Base-by-base conservation (phyloP, 53 echinoderm and acorn worm genomes). In the Actinopyga echinites region DNA sequence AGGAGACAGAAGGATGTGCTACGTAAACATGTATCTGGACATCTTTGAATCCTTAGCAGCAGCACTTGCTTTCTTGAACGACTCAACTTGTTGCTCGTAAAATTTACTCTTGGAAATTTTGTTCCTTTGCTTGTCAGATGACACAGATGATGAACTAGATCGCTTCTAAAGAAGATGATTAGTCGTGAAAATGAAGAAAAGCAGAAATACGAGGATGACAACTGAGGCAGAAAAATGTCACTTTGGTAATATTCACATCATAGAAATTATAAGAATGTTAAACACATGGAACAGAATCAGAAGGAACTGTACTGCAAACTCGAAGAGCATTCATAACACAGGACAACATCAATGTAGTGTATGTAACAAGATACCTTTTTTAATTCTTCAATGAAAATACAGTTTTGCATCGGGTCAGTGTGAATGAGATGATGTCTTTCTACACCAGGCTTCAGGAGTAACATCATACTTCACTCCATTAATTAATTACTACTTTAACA, bases 11-110 rank as follows among this genome's bases (percentile, higher is more conserved):
- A 71, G 43, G 26, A 26, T 25, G 25, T 21, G 44, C 71, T 71
- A 71, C 28, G 71, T 71, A 26, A 71, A 71, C 71, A 71, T 71
- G 9, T 71, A 71, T 71, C 71, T 71, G 71, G 71, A 71, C 71
- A 71, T 71, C 71, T 71, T 71, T 4, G 71, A 40, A 25, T 71
- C n/a, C 71, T 71, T 71, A 42, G 71, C 71, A 24, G 40, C 44
- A 2, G 63, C 31, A 44, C 71, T 71, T 40, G 71, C 71, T 42
- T 71, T 71, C 71, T 71, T 71, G 71, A 71, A 71, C 2, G 71
- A 40, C 40, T 71, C 71, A 40, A 71, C 71, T 44, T 71, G 71
- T 25, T 71, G 71, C 71, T 71, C 71, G 42, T 71, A 71, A 26
- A 71, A 71, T 71, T 71, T 71, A 71, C 71, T 71, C 45, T 71